These are phyloP conservation scores for Tubulanus polymorphus DNA, from an alignment of 2,888 invertebrate species.

Conservation along the genomic window DNA sequence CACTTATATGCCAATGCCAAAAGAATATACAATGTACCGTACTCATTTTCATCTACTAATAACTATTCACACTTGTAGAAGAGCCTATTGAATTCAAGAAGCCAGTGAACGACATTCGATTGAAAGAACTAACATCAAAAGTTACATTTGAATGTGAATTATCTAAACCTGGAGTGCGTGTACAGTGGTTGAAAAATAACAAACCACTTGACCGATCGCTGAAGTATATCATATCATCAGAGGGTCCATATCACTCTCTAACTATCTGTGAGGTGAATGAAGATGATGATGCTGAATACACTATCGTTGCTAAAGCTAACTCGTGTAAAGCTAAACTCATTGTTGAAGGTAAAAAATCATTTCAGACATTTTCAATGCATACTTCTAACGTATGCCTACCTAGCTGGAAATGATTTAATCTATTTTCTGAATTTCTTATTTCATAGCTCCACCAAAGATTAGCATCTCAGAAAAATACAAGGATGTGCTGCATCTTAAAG, in stretches of 20 bases:
- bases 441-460: conserved; percentile 41
- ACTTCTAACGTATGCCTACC: background rate
- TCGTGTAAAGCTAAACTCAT: conserved; percentile 70
- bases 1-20: background rate
- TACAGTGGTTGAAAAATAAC: conserved; percentile 46
- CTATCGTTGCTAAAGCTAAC: conserved; percentile 66
- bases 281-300: conserved; percentile 69
- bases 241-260: conserved; percentile 28
- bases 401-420: conserved; percentile 7
- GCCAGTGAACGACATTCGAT: conserved; percentile 34
- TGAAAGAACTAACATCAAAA: conserved; percentile 33
- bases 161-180: conserved; percentile 36
- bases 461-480: conserved; percentile 42
- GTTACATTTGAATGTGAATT: conserved; percentile 39
- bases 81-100: conserved; percentile 35
- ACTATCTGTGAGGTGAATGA: conserved; percentile 30
- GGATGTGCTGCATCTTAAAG: conserved; percentile 40
- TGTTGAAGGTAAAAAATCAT: conserved; percentile 66
- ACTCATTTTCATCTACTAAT: background rate
- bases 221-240: background rate
- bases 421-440: too few species aligned
- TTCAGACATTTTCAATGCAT: too few species aligned
- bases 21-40: background rate
- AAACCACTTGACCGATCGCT: conserved; percentile 15
- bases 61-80: conserved; percentile 23